Conservation (phyloP, 2,113 vertebrate species). For the Malurus elegans region DNA sequence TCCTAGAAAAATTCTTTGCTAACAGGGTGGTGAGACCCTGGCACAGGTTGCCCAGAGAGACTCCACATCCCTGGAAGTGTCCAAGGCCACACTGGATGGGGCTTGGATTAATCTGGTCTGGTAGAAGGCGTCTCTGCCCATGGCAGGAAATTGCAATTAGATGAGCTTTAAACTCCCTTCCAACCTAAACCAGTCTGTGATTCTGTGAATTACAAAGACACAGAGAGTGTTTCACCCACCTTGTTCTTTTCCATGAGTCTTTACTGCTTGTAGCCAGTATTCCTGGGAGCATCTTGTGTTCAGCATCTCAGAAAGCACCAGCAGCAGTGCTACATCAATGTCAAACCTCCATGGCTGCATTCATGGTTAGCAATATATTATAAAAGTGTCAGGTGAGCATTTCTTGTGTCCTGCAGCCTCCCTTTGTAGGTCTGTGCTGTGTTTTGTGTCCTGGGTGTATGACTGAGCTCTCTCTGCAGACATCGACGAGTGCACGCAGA, state of each 20-base stretch:
- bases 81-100: not conserved
- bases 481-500: constrained; percentile 90
- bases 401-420: not conserved
- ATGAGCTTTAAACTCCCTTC: not conserved
- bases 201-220: not conserved
- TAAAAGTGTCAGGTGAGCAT: not conserved
- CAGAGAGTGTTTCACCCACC: not conserved
- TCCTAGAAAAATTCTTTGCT: not conserved
- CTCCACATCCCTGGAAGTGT: not conserved
- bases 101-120: not conserved
- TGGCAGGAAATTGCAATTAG: not conserved
- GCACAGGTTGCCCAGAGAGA: not conserved
- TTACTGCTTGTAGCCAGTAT: not conserved
- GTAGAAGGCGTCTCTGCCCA: not conserved
- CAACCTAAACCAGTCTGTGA: not conserved
- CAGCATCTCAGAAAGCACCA: not conserved
- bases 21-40: not conserved
- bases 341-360: not conserved
- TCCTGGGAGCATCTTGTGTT: not conserved
- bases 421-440: not conserved
- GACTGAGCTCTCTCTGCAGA: constrained; percentile 72
- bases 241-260: not conserved
- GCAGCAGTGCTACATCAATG: not conserved
- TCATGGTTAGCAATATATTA: not conserved
- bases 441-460: not conserved